Evolutionary conservation across 2,888 invertebrate species (phyloP).

Genomic region (Neoascia interrupta): DNA sequence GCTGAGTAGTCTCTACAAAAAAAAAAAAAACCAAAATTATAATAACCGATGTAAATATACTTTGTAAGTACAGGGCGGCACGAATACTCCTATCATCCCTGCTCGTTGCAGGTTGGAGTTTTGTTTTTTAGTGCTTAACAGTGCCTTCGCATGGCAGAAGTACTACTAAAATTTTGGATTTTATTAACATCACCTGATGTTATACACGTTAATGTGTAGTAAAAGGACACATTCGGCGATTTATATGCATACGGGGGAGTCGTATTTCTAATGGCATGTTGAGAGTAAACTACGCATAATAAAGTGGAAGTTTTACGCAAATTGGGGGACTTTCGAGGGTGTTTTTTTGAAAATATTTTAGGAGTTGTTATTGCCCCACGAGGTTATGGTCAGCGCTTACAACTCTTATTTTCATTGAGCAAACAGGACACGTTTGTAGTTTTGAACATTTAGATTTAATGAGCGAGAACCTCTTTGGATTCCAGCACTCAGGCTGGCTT

Average conservation of each 20-base stretch:
- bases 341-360: too few species aligned
- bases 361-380: too few species aligned
- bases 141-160: conserved; percentile 31
- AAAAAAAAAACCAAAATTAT: conserved; percentile 3
- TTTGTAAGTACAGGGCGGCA: conserved; percentile 33
- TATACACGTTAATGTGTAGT: too few species aligned
- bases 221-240: not conserved
- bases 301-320: too few species aligned
- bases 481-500: too few species aligned
- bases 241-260: conserved; percentile 2
- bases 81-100: too few species aligned
- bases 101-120: not conserved
- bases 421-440: too few species aligned
- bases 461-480: too few species aligned
- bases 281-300: conserved; percentile 3
- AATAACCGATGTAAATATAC: conserved; percentile 30
- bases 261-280: conserved; percentile 9
- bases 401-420: too few species aligned
- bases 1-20: not conserved
- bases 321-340: too few species aligned
- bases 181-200: conserved; percentile 4
- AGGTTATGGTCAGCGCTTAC: too few species aligned
- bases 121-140: conserved; percentile 12
- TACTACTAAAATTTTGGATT: conserved; percentile 25
- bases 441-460: too few species aligned